Evolutionary conservation across 1,140 invertebrate species (phyloP), one percentile per base, ranked within the genome.

Genomic region (Pachyrhynchus sulphureomaculatus): DNA sequence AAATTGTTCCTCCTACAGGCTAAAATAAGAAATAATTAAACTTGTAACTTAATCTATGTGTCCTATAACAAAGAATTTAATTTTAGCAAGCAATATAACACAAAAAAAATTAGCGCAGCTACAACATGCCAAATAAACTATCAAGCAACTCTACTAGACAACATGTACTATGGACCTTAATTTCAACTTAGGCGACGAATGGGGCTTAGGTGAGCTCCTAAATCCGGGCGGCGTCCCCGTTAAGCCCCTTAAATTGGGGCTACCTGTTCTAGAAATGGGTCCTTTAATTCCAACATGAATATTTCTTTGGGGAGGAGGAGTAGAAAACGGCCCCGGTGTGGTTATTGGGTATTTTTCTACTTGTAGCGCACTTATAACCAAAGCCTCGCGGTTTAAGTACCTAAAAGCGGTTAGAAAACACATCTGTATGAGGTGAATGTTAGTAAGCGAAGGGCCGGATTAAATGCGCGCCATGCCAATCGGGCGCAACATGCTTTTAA

Each of bases 281-380:
- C 39, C 57, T 13, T 68, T 62, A 26, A 56, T 18, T 68, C 65
- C 72, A 57, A 67, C 64, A 39, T 78, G 80, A 56, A 80, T 77
- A 41, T 82, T 81, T 54, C 82, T 77, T 33, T 81, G 78, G 1
- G 80, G 79, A 8, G 86, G 86, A 1, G 86, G 86, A 66, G 86
- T 85, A 17, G 84, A 80, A 47, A 67, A 86, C 9, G 91, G 91
- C 45, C 91, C 91, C 21, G 91, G 91, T 45, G 90, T 92, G 39
- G 87, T 89, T 59, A 94, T 86, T 57, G 92, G 92, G 83, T 94
- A 88, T 77, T 94, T 94, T 76, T 95, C 92, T 51, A 95, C 91
- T 83, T 95, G 91, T 45, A 95, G 82, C 23, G 93, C 92, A 77
- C 91, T 94, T 77, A 95, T 90, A 26, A 95, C 93, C 68, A 95